Base-by-base conservation (phyloP, 2,888 invertebrate genomes). In the Druceiella hillmani region DNA sequence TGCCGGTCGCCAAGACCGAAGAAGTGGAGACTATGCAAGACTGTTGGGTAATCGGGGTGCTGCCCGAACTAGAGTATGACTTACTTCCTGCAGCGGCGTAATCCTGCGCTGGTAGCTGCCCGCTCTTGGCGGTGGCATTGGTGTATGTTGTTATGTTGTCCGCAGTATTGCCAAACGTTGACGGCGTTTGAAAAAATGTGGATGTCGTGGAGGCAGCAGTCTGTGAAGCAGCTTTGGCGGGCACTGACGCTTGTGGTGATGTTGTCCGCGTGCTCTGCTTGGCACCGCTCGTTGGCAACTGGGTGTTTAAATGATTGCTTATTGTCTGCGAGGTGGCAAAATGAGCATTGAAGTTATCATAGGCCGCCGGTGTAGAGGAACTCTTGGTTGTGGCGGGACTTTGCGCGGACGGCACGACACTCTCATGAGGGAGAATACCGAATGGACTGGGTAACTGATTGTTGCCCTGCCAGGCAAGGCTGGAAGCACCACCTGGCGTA, bases 361-460 rank as follows among this genome's bases (percentile, higher is more conserved):
- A 83, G 31, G 74, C 62, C 4, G 62, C 52, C 31, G 55, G 46
- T n/a, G n/a, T n/a, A 45, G 67, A 60, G 30, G 70, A 68, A 45
- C 74, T 61, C 55, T 79, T 78, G 17, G 81, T 76, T 16, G 78
- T 71, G 25, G 77, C 71, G 44, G 73, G 71, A 50, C 76, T 77
- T 36, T 78, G 76, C 33, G 79, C 76, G 29, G 76, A 75, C 11
- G 80, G 74, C 47, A 82, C 81, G 48, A 83, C 81, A 67, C 81
- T 83, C 62, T 86, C 85, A 59, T 86, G 85, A 11, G 85, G 85
- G 54, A 86, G 62, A 52, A 86, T 83, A 42, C 85, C 85, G 60
- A 86, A 85, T 1, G 86, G 83, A 54, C 84, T 83, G 22, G 79
- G 78, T 17, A 79, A 62, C 56, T 79, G 78, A 52, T 69, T 78